These are phyloP conservation scores for Exephanes ischioxanthus DNA, from an alignment of 2,888 invertebrate species.

Conservation along the genomic window DNA sequence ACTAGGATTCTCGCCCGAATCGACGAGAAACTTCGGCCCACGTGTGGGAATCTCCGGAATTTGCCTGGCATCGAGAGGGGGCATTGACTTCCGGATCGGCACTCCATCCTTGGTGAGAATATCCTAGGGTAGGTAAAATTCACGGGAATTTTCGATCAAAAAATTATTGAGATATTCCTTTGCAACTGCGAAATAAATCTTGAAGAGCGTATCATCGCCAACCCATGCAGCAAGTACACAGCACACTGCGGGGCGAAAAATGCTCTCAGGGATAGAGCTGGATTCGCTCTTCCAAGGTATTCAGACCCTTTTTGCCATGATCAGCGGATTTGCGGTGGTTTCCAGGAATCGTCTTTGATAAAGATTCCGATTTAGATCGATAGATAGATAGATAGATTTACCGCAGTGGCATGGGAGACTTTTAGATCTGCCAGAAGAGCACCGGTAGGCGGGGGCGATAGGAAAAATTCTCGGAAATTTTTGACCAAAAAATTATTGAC, in stretches of 20 bases:
- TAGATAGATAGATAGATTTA: not conserved
- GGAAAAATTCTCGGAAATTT: not conserved
- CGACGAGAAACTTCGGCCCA: not conserved
- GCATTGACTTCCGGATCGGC: not conserved
- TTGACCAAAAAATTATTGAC: not conserved
- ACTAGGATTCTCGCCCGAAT: not conserved
- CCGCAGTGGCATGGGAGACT: conserved; percentile 20
- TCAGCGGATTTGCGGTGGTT: conserved; percentile 42
- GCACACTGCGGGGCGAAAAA: not conserved
- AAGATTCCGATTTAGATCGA: conserved; percentile 28
- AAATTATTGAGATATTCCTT: not conserved
- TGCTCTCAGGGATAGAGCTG: not conserved
- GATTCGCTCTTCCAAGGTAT: conserved; percentile 1
- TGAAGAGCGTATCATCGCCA: not conserved
- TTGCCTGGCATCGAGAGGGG: not conserved
- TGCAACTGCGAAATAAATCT: not conserved
- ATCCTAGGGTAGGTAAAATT: not conserved
- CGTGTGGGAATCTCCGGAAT: not conserved
- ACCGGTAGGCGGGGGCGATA: not conserved
- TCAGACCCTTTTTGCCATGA: conserved; percentile 11
- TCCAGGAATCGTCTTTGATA: conserved; percentile 37
- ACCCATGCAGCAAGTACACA: not conserved
- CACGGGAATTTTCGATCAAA: not conserved
- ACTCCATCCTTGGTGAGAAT: not conserved
- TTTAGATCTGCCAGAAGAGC: conserved; percentile 15